Percentiles rank a stretch among this genome's conserved stretches.
Conservation (phyloP, 2,113 vertebrate genomes). For the Panurus biarmicus region DNA sequence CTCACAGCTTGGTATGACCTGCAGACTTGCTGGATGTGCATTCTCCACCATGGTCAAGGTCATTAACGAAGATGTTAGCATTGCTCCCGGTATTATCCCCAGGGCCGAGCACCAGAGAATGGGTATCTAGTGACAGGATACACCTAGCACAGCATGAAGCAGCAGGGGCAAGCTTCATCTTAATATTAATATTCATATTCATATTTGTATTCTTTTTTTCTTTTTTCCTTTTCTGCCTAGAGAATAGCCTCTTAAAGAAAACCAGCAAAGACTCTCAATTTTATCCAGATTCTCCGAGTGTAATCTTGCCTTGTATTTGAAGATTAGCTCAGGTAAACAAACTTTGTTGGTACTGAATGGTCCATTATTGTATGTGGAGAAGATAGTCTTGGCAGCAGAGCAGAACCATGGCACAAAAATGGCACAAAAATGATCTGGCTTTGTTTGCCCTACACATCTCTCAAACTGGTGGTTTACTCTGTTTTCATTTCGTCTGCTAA, state of each 20-base stretch:
- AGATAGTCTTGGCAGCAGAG: background rate
- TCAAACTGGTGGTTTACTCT: background rate
- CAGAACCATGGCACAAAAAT: background rate
- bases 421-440: background rate
- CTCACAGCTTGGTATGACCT: background rate
- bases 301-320: background rate
- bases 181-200: background rate
- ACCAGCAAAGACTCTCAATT: background rate
- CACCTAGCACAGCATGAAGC: background rate
- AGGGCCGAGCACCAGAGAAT: background rate
- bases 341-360: background rate
- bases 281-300: background rate
- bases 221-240: background rate
- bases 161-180: background rate
- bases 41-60: background rate
- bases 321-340: background rate
- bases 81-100: accelerated
- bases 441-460: background rate
- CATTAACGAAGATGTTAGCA: background rate
- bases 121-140: background rate
- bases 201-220: background rate
- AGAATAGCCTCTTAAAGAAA: background rate
- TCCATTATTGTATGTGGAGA: background rate
- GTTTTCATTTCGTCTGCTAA: background rate
- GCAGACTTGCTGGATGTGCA: background rate